Conservation (phyloP, 1,140 invertebrate genomes). For the Prorops nasuta region DNA sequence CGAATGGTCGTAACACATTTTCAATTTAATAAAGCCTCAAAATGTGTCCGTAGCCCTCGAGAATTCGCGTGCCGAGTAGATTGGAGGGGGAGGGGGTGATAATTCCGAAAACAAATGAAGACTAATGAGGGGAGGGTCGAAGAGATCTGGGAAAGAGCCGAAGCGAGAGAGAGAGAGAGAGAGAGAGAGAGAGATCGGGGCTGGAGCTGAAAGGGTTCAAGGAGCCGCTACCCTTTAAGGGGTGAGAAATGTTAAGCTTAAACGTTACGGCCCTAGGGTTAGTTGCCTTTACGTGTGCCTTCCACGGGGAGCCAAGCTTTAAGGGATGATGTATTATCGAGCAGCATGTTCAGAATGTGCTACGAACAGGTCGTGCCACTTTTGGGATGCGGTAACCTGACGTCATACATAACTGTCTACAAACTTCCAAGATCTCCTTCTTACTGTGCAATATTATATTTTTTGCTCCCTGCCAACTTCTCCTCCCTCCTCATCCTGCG, state of each 20-base stretch:
- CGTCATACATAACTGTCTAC: neutral
- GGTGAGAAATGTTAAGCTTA: constrained; percentile 56
- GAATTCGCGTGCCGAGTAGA: constrained; percentile 37
- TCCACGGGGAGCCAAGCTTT: constrained; percentile 39
- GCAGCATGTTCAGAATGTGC: constrained; percentile 45
- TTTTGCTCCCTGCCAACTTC: too few relatives aligned
- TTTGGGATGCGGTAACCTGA: constrained; percentile 25
- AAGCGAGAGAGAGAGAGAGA: constrained; percentile 30
- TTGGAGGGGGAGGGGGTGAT: constrained; percentile 44
- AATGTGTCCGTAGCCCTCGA: constrained; percentile 32
- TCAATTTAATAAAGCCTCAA: constrained; percentile 53
- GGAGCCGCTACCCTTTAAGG: constrained; percentile 49
- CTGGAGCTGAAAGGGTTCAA: constrained; percentile 46
- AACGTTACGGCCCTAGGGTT: constrained; percentile 51
- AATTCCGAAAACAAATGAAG: constrained; percentile 60
- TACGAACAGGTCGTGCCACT: constrained; percentile 27
- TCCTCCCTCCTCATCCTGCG: neutral
- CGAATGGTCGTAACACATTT: constrained; percentile 42
- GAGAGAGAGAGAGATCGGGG: constrained; percentile 29
- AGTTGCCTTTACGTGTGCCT: constrained; percentile 42
- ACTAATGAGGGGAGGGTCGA: constrained; percentile 55
- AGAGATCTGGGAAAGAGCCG: constrained; percentile 30
- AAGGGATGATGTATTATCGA: constrained; percentile 54
- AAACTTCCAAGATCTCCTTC: too few relatives aligned
- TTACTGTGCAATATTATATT: too few relatives aligned